Base-by-base conservation (phyloP, 2,888 invertebrate species). In the Isotomurus palustris region DNA sequence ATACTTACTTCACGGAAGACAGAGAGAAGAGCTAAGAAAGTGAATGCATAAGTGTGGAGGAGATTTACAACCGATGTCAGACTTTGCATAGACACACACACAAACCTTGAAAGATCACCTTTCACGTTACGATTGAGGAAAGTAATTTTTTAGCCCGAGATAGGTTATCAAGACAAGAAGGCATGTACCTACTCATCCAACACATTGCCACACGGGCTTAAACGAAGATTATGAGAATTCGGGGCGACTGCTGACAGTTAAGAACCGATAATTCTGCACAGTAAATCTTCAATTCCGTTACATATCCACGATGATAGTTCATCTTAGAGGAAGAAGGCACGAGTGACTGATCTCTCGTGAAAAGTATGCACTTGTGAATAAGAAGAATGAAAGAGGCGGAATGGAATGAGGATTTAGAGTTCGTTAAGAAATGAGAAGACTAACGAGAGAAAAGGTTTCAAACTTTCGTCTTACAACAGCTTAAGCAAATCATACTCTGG, bases 21-120 rank as follows among this genome's bases (percentile, higher is more conserved):
- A n/a, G n/a, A n/a, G n/a, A n/a, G n/a, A n/a, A n/a, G n/a, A n/a
- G n/a, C n/a, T n/a, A n/a, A n/a, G n/a, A n/a, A n/a, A n/a, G n/a
- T n/a, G n/a, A n/a, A n/a, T n/a, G n/a, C n/a, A n/a, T n/a, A n/a
- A n/a, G n/a, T 4, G 17, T 24, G 21, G 19, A 21, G 17, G 25
- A 50, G 50, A 50, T 50, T 50, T 50, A 50, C 36, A 38, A 50
- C 35, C 21, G 38, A 38, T 50, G 50, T 50, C 50, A 32, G 49
- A 21, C 38, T 38, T 14, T 14, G 38, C 22, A 35, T 35, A 35
- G 38, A 35, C n/a, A n/a, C n/a, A 50, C 36, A 50, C 40, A 17
- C 19, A 50, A 50, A 50, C 40, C 38, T 50, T 50, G 40, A 50
- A 25, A 50, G 50, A 50, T 50, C 50, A 50, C 50, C 38, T 50